phyloP scores from a whole-genome alignment of 2,888 invertebrate species.

The Leptinotarsa peninsularis region DNA sequence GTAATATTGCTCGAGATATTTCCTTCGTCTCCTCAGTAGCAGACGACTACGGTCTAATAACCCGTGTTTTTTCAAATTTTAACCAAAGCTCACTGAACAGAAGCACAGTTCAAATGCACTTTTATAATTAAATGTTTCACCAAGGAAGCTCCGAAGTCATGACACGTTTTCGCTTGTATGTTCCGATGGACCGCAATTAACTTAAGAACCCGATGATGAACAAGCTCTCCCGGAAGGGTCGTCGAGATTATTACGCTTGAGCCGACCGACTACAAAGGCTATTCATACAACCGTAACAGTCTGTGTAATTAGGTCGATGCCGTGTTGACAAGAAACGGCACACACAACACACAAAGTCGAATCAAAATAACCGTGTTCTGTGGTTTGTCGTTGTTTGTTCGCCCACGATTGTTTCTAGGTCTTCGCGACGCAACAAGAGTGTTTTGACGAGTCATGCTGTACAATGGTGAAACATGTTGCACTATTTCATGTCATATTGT shows the following conservation, averaged over 20 bases:
- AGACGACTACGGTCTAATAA: no score
- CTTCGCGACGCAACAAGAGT: no score
- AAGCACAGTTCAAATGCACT: not conserved
- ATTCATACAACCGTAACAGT: slow-evolving; percentile 23
- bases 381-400: slow-evolving; percentile 1
- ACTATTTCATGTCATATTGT: not conserved
- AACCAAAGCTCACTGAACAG: not conserved
- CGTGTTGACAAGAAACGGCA: slow-evolving; percentile 30
- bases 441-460: no score
- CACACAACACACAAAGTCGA: slow-evolving; percentile 23
- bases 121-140: not conserved
- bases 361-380: slow-evolving; percentile 32
- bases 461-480: no score
- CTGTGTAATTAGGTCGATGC: slow-evolving; percentile 32
- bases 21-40: no score
- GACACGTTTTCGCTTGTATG: not conserved
- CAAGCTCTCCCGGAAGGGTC: not conserved
- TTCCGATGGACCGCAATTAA: slow-evolving; percentile 18
- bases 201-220: slow-evolving; percentile 18
- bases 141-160: not conserved
- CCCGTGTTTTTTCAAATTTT: no score
- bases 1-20: no score
- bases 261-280: slow-evolving; percentile 27
- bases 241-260: slow-evolving; percentile 23
- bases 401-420: not conserved